phyloP scores from a whole-genome alignment of 2,888 invertebrate species.

The Ochropacha duplaris region DNA sequence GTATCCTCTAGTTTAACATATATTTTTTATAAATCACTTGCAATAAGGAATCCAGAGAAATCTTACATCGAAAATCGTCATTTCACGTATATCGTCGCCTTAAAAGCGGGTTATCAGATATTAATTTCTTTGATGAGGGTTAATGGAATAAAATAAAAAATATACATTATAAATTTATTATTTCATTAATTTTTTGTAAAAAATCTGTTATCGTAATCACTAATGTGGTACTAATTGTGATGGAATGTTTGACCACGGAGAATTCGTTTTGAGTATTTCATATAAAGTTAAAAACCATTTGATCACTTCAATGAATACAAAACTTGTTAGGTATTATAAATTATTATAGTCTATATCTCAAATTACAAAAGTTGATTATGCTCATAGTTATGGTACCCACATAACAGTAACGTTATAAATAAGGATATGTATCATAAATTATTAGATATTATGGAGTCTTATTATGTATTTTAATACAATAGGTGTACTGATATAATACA shows the following conservation, averaged over 20 bases:
- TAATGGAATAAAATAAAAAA: slow-evolving; percentile 24
- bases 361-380: slow-evolving; percentile 1
- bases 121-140: background rate
- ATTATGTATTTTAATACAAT: slow-evolving; percentile 54
- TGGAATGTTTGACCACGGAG: slow-evolving; percentile 62
- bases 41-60: too few species aligned
- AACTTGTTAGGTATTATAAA: slow-evolving; percentile 1
- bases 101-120: too few species aligned
- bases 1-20: too few species aligned
- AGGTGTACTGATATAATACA: slow-evolving; percentile 56
- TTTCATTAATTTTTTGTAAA: slow-evolving; percentile 70
- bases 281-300: slow-evolving; percentile 16
- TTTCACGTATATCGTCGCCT: too few species aligned
- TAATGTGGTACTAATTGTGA: slow-evolving; percentile 78
- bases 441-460: slow-evolving; percentile 32
- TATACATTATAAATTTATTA: slow-evolving; percentile 61
- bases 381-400: slow-evolving; percentile 5
- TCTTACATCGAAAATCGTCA: too few species aligned
- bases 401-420: slow-evolving; percentile 12
- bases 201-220: slow-evolving; percentile 69
- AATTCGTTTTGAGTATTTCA: slow-evolving; percentile 63
- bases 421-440: slow-evolving; percentile 19
- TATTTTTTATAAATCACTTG: too few species aligned
- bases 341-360: background rate
- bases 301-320: slow-evolving; percentile 20